Conservation (phyloP, 1,140 invertebrate genomes). For the Pararge aegeria region DNA sequence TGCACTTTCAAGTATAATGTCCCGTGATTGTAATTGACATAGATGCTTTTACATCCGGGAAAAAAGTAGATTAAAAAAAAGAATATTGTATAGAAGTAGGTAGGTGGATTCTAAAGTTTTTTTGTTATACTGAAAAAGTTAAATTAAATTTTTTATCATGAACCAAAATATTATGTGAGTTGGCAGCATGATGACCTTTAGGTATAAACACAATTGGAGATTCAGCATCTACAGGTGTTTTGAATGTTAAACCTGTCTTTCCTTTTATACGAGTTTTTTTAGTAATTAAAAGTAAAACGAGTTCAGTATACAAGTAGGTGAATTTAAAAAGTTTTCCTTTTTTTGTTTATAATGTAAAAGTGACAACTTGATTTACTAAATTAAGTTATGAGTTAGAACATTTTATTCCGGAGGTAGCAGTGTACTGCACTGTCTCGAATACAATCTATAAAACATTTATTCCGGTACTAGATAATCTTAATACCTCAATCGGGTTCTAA, state of each 20-base stretch:
- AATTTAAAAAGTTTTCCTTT: too few species aligned
- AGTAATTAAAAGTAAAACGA: too few species aligned
- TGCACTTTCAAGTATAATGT: slow-evolving; percentile 4
- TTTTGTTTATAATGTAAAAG: background rate
- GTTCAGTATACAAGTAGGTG: background rate
- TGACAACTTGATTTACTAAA: background rate
- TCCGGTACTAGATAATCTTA: slow-evolving; percentile 3
- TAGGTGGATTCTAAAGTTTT: background rate
- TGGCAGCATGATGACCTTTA: too few species aligned
- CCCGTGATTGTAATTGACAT: background rate
- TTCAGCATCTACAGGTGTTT: too few species aligned
- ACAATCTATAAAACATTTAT: background rate
- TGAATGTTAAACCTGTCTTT: too few species aligned
- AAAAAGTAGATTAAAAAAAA: background rate
- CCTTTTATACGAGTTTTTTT: too few species aligned
- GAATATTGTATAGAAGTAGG: background rate
- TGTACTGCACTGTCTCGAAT: background rate
- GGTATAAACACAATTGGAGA: too few species aligned
- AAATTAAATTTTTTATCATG: background rate
- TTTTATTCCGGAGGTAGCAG: background rate
- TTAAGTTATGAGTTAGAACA: background rate
- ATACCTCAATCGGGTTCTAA: slow-evolving; percentile 4
- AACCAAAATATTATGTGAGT: too few species aligned
- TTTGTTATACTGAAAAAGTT: background rate
- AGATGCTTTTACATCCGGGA: background rate